Evolutionary conservation across 1,140 invertebrate species (phyloP).

Genomic region (Eubasilissa regina): DNA sequence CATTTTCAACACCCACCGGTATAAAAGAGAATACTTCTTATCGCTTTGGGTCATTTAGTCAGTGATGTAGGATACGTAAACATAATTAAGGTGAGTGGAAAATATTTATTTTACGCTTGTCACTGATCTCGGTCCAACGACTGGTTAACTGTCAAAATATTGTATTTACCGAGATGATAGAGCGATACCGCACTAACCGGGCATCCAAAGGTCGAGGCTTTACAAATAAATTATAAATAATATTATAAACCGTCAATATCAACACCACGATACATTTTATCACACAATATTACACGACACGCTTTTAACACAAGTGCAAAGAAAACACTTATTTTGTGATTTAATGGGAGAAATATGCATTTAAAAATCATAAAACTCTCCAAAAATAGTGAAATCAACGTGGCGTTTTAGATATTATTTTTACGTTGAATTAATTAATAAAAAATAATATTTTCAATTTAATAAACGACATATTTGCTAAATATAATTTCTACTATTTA

Average conservation of each 20-base stretch:
- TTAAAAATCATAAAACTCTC: too few relatives aligned
- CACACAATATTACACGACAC: too few relatives aligned
- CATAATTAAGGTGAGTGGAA: slow-evolving; percentile 27
- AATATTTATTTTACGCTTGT: neutral
- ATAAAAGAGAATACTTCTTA: slow-evolving; percentile 22
- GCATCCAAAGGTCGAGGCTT: neutral
- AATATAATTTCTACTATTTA: too few relatives aligned
- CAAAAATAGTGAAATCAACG: too few relatives aligned
- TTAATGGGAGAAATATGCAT: too few relatives aligned
- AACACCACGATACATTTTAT: too few relatives aligned
- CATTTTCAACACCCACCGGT: neutral
- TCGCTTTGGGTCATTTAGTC: slow-evolving; percentile 37
- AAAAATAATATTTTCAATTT: too few relatives aligned
- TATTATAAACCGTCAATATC: neutral
- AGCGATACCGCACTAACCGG: neutral
- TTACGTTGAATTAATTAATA: too few relatives aligned
- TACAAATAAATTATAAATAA: neutral
- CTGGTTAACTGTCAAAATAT: neutral
- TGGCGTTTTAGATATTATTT: too few relatives aligned
- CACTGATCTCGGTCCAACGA: neutral
- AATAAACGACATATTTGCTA: too few relatives aligned
- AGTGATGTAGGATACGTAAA: slow-evolving; percentile 28
- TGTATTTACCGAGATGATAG: neutral
- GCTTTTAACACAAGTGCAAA: too few relatives aligned
- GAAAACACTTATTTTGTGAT: too few relatives aligned